Evolutionary conservation across 2,888 invertebrate genomes (phyloP).

Genomic region (Baronia brevicornis): DNA sequence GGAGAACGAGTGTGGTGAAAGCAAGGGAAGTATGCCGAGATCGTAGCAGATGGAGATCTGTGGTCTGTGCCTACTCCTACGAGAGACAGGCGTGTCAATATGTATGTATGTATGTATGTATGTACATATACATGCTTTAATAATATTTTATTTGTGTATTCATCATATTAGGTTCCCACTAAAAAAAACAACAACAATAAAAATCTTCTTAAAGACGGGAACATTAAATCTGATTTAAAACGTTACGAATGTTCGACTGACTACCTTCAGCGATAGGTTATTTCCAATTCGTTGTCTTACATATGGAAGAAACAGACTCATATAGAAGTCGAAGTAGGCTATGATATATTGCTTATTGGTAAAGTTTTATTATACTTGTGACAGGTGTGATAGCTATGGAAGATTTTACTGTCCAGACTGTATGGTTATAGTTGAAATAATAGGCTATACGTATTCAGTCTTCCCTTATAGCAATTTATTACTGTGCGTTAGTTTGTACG

Average conservation of each 20-base stretch:
- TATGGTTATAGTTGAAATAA: constrained; percentile 24
- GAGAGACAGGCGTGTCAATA: too few species aligned
- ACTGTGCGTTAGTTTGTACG: constrained; percentile 14
- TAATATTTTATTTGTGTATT: too few species aligned
- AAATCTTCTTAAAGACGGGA: too few species aligned
- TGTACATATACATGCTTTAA: too few species aligned
- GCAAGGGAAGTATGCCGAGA: too few species aligned
- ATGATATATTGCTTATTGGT: constrained; percentile 71
- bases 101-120: too few species aligned
- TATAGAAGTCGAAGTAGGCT: constrained; percentile 69
- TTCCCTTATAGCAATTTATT: constrained; percentile 13
- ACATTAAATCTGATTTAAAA: constrained; percentile 25
- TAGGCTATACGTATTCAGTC: constrained; percentile 16
- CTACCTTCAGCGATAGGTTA: constrained; percentile 51
- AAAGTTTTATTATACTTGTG: constrained; percentile 71
- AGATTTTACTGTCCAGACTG: constrained; percentile 47
- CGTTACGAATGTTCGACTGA: constrained; percentile 36
- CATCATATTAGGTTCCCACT: too few species aligned
- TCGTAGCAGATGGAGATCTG: too few species aligned
- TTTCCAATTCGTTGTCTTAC: constrained; percentile 58
- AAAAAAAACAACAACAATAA: too few species aligned
- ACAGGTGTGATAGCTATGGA: constrained; percentile 55
- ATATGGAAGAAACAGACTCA: constrained; percentile 52
- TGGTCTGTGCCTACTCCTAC: too few species aligned
- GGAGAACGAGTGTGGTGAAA: too few species aligned